Conservation (phyloP, 2,797 vertebrate genomes). For the Neoniphon sammara region DNA sequence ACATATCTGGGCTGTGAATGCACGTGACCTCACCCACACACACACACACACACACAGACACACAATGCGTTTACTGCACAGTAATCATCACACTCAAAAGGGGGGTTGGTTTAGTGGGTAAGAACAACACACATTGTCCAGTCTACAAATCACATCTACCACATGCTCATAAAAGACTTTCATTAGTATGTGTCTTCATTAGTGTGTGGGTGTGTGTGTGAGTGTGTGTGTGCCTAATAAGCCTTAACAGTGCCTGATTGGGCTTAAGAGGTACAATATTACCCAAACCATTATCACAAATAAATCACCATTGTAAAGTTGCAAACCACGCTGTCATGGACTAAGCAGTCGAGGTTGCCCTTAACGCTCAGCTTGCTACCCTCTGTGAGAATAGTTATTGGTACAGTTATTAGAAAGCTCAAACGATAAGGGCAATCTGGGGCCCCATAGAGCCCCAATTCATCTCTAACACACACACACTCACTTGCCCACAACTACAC, state of each 20-base stretch:
- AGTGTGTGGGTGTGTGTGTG: constrained; percentile 18
- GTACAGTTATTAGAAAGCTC: constrained; percentile 61
- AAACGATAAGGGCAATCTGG: constrained; percentile 55
- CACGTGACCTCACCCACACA: constrained; percentile 20
- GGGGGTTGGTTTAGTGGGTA: constrained; percentile 28
- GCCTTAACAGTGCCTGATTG: constrained; percentile 58
- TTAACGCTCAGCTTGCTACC: constrained; percentile 20
- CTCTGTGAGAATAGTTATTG: constrained; percentile 58
- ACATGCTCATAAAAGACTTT: constrained; percentile 61
- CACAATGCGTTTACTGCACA: constrained; percentile 5
- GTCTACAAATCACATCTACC: constrained; percentile 62
- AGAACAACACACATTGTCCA: constrained; percentile 42
- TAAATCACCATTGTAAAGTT: constrained; percentile 65
- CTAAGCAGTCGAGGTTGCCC: constrained; percentile 42
- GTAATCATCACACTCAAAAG: constrained; percentile 35
- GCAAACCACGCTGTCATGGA: constrained; percentile 53
- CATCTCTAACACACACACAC: constrained; percentile 36
- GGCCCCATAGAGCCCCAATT: constrained; percentile 40
- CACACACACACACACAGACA: too few species aligned
- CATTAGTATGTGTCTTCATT: constrained; percentile 43
- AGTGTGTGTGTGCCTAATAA: constrained; percentile 58
- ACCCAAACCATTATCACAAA: constrained; percentile 56
- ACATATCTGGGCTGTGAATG: not conserved
- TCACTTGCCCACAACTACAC: constrained; percentile 48
- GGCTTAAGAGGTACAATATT: constrained; percentile 60